Conservation (phyloP, 2,113 vertebrate species). For the Ginglymostoma cirratum region DNA sequence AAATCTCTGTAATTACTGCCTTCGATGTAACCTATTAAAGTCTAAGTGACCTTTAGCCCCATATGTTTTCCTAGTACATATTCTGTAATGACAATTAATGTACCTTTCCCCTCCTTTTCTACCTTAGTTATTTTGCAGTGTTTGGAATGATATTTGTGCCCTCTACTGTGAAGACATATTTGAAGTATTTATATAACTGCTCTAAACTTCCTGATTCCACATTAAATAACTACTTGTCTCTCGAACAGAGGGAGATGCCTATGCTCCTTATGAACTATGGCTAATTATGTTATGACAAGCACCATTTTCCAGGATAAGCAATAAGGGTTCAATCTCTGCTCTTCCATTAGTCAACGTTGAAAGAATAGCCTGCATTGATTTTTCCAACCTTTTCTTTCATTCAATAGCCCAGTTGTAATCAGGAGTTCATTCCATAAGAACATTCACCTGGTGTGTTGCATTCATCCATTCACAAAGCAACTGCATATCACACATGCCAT, state of each 20-base stretch:
- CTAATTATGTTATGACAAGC: background rate
- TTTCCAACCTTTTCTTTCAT: background rate
- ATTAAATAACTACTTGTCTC: background rate
- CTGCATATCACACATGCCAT: background rate
- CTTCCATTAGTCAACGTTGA: background rate
- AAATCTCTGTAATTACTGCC: too few species aligned
- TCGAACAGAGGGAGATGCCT: background rate
- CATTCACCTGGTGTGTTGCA: background rate
- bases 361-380: background rate
- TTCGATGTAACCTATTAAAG: too few species aligned
- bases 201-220: too few species aligned
- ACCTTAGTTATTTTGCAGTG: too few species aligned
- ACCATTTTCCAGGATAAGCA: background rate
- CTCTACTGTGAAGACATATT: too few species aligned
- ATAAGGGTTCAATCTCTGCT: background rate
- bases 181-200: too few species aligned
- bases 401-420: background rate
- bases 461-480: background rate
- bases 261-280: background rate
- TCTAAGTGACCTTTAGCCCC: too few species aligned
- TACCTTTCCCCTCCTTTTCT: too few species aligned
- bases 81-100: too few species aligned
- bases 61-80: too few species aligned
- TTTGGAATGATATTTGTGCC: too few species aligned
- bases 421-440: background rate